phyloP scores from a whole-genome alignment of 1,140 invertebrate genomes.

The Popillia japonica region DNA sequence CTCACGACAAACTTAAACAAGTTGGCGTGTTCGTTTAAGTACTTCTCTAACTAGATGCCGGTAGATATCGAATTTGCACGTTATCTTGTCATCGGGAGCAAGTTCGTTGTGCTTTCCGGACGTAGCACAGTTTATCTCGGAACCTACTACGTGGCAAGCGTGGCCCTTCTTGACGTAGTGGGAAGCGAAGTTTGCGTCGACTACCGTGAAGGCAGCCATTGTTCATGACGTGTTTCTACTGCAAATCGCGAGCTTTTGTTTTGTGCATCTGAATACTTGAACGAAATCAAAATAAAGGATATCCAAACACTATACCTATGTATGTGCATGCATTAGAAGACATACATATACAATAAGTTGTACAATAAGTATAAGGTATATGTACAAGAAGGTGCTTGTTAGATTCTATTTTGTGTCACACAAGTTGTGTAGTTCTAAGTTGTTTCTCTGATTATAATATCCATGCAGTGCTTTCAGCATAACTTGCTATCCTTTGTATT shows the following conservation, averaged over 20 bases:
- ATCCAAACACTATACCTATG: too few species aligned
- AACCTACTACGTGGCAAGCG: neutral
- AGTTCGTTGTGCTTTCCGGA: constrained; percentile 17
- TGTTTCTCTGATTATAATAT: too few species aligned
- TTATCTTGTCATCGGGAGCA: neutral
- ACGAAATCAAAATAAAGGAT: neutral
- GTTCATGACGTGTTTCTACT: neutral
- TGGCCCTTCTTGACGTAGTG: neutral
- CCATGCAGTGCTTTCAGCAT: too few species aligned
- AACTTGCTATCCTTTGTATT: too few species aligned
- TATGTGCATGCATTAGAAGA: too few species aligned
- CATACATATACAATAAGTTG: too few species aligned
- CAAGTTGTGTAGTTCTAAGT: too few species aligned
- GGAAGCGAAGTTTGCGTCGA: neutral
- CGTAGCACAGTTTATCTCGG: neutral
- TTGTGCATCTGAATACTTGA: neutral
- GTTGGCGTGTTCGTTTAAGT: constrained; percentile 26
- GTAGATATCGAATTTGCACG: constrained; percentile 29
- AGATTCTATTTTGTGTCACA: too few species aligned
- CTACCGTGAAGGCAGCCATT: neutral
- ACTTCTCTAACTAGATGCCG: constrained; percentile 26
- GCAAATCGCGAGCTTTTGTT: neutral
- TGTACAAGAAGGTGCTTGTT: too few species aligned
- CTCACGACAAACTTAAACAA: constrained; percentile 12
- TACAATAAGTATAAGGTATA: too few species aligned